These are phyloP conservation scores for Scomberomorus guttatus DNA, from an alignment of 2,797 vertebrate genomes.

Conservation along the genomic window DNA sequence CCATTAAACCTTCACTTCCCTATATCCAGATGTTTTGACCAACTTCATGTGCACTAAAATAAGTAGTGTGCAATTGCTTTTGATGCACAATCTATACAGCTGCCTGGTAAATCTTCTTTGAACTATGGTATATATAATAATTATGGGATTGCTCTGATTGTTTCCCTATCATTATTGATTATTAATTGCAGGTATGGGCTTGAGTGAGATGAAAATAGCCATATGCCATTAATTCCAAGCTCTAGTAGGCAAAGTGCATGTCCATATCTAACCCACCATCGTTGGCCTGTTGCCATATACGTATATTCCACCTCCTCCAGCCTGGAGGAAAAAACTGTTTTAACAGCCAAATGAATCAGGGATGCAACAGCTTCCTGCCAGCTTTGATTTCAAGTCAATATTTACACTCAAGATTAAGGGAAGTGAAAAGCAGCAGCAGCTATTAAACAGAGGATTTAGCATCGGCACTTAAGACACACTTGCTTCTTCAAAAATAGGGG, in stretches of 20 bases:
- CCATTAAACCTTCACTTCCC: conserved; percentile 50
- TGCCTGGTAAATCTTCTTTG: neutral
- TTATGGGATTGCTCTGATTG: neutral
- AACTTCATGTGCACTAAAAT: conserved; percentile 5
- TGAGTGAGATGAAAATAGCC: conserved; percentile 7
- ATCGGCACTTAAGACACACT: conserved; percentile 53
- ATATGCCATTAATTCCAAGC: conserved; percentile 8
- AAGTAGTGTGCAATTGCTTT: neutral
- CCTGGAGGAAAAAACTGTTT: conserved; percentile 68
- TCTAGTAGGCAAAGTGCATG: conserved; percentile 8
- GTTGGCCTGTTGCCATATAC: conserved; percentile 58
- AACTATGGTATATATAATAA: neutral
- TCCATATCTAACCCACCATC: conserved; percentile 46
- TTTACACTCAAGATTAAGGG: conserved; percentile 74
- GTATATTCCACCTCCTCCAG: conserved; percentile 50
- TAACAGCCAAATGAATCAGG: conserved; percentile 78
- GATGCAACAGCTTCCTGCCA: conserved; percentile 72
- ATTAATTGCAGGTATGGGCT: conserved; percentile 15
- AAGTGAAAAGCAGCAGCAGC: conserved; percentile 60
- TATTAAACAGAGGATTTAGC: conserved; percentile 65
- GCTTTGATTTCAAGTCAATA: conserved; percentile 83
- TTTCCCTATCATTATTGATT: neutral
- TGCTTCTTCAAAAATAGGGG: conserved; percentile 28
- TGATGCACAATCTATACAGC: neutral
- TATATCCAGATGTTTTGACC: conserved; percentile 21